Base-by-base conservation (phyloP, 2,888 invertebrate species). In the Octodonta nipae region DNA sequence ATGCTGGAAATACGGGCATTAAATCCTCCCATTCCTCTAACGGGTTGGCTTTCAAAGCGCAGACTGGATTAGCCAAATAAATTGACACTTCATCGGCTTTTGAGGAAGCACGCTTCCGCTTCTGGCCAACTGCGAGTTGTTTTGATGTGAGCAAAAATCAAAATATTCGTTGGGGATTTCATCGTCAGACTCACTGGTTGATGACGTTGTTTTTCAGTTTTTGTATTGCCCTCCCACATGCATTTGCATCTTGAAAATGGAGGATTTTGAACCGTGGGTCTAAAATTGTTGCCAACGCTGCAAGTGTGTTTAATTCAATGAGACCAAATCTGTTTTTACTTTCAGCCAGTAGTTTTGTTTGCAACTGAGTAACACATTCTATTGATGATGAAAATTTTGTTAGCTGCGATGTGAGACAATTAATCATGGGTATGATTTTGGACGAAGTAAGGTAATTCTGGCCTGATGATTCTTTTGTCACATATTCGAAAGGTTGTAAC, bases 251-350 rank as follows among this genome's bases (percentile, higher is more conserved):
- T 15, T 25, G 24, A 13, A 31, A 31, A 15, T 31, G 31, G 6
- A 31, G 31, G 15, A 25, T 30, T 30, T 30, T 31, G 10, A 31
- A 31, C 8, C 31, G 31, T 7, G 28, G 15, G 15, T 28, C 15
- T 28, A 28, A 20, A 7, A 20, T 20, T 6, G 20, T 20, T 20
- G 20, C 20, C 20, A 20, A 20, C n/a, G 20, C 20, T 20, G 20
- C 20, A n/a, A 7, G n/a, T 20, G 32, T 10, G 12, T 14, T 13
- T 1, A 32, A 26, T 26, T 26, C 32, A 12, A 26, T 32, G 5
- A 32, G 26, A 15, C 32, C 32, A 33, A 27, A 33, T 28, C 33
- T 33, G 26, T 33, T 33, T 3, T 22, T 33, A 33, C 33, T 27
- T 28, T 33, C 27, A 13, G 27, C 27, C 27, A 27, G n/a, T 17